These are phyloP conservation scores for Tetragnatha montana DNA, from an alignment of 2,888 invertebrate species.

Conservation along the genomic window DNA sequence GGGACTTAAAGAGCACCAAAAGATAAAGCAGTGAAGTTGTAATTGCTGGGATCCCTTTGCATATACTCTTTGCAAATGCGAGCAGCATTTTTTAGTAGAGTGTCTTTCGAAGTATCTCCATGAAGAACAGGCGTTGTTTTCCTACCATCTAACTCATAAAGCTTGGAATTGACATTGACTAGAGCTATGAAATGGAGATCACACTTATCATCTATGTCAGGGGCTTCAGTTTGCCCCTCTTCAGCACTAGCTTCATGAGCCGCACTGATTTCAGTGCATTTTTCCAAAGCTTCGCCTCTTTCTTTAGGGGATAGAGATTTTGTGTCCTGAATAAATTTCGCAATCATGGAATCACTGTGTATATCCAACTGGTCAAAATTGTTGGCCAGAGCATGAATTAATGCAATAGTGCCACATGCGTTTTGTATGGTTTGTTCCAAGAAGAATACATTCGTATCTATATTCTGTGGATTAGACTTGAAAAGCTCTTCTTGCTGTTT, in stretches of 20 bases:
- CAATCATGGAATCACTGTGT: conserved; percentile 78
- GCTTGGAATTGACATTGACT: conserved; percentile 85
- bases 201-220: conserved; percentile 85
- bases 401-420: conserved; percentile 97
- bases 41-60: conserved; percentile 89
- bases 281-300: conserved; percentile 72
- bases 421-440: conserved; percentile 94
- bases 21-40: conserved; percentile 92
- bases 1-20: conserved; percentile 76
- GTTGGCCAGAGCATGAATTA: conserved; percentile 95
- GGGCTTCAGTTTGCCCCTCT: conserved; percentile 92
- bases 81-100: conserved; percentile 43
- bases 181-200: conserved; percentile 94
- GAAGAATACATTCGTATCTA: conserved; percentile 81
- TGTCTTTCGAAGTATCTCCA: conserved; percentile 21
- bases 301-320: conserved; percentile 74
- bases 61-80: conserved; percentile 89
- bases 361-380: conserved; percentile 34
- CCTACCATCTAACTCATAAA: conserved; percentile 88
- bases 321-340: conserved; percentile 85
- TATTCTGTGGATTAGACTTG: not conserved
- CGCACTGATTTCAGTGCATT: conserved; percentile 81
- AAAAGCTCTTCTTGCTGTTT: conserved; percentile 28
- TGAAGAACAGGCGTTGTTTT: conserved; percentile 52
- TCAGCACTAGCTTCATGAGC: conserved; percentile 89